Evolutionary conservation across 2,113 vertebrate genomes (phyloP).

Genomic region (Aldabrachelys gigantea): DNA sequence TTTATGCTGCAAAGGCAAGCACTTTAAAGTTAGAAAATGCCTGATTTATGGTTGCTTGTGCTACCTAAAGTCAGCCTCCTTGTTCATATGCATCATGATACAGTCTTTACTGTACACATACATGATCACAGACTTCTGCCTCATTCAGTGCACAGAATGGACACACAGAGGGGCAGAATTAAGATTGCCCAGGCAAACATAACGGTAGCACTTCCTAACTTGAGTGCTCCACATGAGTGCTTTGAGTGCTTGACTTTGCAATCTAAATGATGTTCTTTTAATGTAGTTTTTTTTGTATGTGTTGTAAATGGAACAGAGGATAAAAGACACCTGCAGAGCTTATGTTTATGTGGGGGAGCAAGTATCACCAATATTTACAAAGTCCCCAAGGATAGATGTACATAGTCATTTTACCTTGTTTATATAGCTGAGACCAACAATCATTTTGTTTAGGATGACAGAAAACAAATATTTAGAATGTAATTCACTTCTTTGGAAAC

Average conservation of each 20-base stretch:
- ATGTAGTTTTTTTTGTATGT: rapidly evolving
- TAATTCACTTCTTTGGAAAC: neutral
- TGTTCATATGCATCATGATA: neutral
- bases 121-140: neutral
- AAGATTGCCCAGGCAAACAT: neutral
- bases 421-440: neutral
- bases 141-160: neutral
- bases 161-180: neutral
- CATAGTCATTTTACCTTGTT: neutral
- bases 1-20: neutral
- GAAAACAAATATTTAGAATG: neutral
- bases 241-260: neutral
- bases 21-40: neutral
- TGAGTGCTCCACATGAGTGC: neutral
- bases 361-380: neutral
- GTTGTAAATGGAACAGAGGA: neutral
- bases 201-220: neutral
- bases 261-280: neutral
- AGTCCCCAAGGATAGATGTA: neutral
- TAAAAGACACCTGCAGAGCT: neutral
- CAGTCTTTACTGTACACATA: neutral
- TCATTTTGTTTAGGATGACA: neutral
- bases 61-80: neutral
- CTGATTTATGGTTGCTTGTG: neutral
- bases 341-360: neutral